A percentile compares a stretch with the other conserved stretches of the same genome.
Evolutionary conservation across 1,140 invertebrate species (phyloP).

Genomic region (Sitodiplosis mosellana): DNA sequence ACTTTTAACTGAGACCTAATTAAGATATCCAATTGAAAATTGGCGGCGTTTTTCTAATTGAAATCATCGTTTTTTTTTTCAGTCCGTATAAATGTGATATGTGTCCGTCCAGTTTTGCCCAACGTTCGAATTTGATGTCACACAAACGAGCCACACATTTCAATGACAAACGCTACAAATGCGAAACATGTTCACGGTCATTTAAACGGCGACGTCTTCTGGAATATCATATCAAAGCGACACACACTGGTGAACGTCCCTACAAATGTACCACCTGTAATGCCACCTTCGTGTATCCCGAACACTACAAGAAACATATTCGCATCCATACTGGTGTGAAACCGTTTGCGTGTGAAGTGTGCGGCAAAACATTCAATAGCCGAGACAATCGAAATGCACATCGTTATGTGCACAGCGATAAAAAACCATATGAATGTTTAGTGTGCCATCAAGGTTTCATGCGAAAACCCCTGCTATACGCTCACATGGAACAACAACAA

Average conservation of each 20-base stretch:
- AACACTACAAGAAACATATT: slow-evolving; percentile 67
- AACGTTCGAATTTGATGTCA: slow-evolving; percentile 59
- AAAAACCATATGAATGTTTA: slow-evolving; percentile 69
- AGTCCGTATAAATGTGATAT: slow-evolving; percentile 65
- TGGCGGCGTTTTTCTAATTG: background rate
- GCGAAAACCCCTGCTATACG: slow-evolving; percentile 58
- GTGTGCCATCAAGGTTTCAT: slow-evolving; percentile 66
- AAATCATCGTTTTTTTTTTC: slow-evolving; percentile 16
- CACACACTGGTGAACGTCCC: slow-evolving; percentile 60
- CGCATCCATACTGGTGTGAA: slow-evolving; percentile 63
- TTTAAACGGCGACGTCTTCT: slow-evolving; percentile 56
- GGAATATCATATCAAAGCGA: slow-evolving; percentile 65
- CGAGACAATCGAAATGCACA: slow-evolving; percentile 71
- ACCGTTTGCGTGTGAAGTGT: slow-evolving; percentile 64
- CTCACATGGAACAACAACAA: slow-evolving; percentile 52
- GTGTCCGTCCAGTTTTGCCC: slow-evolving; percentile 57
- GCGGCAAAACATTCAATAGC: slow-evolving; percentile 68
- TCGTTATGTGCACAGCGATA: slow-evolving; percentile 65
- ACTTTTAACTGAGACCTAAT: slow-evolving; percentile 1
- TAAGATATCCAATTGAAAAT: no score
- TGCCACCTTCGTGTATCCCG: slow-evolving; percentile 65
- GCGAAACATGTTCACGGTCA: slow-evolving; percentile 44
- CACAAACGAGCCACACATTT: slow-evolving; percentile 62
- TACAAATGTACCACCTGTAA: slow-evolving; percentile 51
- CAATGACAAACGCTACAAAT: slow-evolving; percentile 54